Evolutionary conservation across 2,888 invertebrate genomes (phyloP), one percentile per base, ranked within the genome.

Genomic region (Cryptus armator): DNA sequence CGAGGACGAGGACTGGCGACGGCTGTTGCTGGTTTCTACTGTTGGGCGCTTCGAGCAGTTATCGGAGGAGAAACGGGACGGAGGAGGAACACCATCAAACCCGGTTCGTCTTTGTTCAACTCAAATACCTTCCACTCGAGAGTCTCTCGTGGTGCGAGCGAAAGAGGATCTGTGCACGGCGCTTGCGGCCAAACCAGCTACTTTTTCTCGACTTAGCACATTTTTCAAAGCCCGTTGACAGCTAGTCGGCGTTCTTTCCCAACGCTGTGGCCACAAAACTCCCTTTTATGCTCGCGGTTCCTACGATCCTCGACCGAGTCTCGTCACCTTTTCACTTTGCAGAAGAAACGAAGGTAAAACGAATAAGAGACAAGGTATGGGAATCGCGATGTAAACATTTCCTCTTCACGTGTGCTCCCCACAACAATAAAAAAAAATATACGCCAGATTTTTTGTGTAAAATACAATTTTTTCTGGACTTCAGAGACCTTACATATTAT

Each of bases 141-240:
- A 51, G 19, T 76, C 76, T 44, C 59, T 48, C 66, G 79, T 53
- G 53, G 62, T 71, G 37, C 68, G 81, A 43, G 67, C 43, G 71
- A 84, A 82, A 67, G 84, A 77, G 78, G 72, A 84, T 81, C 86
- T 83, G 87, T 87, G 89, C 84, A 88, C 89, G 91, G 89, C 90
- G 92, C 91, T 92, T 86, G 87, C 87, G 89, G 91, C 86, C 87
- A 90, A 83, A 76, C 90, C 89, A 88, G 89, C 90, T 87, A 89
- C 91, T 92, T 92, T 92, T 92, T 92, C 91, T 90, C 86, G 87
- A 88, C 90, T 92, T 92, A 89, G 91, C 91, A 92, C 92, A 92
- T 92, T 92, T 92, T 92, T 92, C 92, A 92, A 91, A 91, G 90
- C 88, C 88, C 85, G 91, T 89, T 91, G 92, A 92, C 92, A 91